Evolutionary conservation across 2,888 invertebrate genomes (phyloP).

Genomic region (Melitaea athalia): DNA sequence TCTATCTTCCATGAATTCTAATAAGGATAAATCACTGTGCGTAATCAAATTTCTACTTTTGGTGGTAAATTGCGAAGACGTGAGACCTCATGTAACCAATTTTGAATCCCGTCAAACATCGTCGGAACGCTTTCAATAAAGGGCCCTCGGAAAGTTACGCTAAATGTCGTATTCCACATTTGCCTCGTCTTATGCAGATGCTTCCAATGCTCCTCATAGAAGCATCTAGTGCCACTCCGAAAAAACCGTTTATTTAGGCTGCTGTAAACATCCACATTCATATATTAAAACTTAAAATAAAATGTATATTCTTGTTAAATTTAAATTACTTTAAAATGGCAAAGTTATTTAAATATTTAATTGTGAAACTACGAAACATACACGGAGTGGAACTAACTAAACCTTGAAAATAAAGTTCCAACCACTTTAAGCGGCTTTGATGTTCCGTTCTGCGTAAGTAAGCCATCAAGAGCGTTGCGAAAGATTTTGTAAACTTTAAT

Average conservation of each 20-base stretch:
- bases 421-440: conserved; percentile 38
- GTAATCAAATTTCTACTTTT: conserved; percentile 54
- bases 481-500: conserved; percentile 47
- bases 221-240: conserved; percentile 42
- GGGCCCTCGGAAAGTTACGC: conserved; percentile 45
- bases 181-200: conserved; percentile 46
- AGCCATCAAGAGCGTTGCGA: conserved; percentile 45
- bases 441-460: conserved; percentile 47
- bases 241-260: conserved; percentile 64
- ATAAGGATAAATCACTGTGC: conserved; percentile 59
- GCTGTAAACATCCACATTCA: conserved; percentile 49
- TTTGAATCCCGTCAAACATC: conserved; percentile 46
- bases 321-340: neutral
- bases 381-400: conserved; percentile 20
- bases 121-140: conserved; percentile 47
- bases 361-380: conserved; percentile 15
- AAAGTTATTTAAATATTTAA: neutral
- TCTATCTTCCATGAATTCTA: conserved; percentile 59
- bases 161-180: conserved; percentile 51
- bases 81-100: conserved; percentile 47
- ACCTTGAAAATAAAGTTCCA: conserved; percentile 33
- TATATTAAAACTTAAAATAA: conserved; percentile 47
- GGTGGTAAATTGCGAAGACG: conserved; percentile 40
- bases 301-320: neutral
- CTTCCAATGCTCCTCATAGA: conserved; percentile 40